Percentiles rank a stretch among this genome's conserved stretches.
phyloP scores from a whole-genome alignment of 2,113 vertebrate genomes.

The Indicator maculatus region DNA sequence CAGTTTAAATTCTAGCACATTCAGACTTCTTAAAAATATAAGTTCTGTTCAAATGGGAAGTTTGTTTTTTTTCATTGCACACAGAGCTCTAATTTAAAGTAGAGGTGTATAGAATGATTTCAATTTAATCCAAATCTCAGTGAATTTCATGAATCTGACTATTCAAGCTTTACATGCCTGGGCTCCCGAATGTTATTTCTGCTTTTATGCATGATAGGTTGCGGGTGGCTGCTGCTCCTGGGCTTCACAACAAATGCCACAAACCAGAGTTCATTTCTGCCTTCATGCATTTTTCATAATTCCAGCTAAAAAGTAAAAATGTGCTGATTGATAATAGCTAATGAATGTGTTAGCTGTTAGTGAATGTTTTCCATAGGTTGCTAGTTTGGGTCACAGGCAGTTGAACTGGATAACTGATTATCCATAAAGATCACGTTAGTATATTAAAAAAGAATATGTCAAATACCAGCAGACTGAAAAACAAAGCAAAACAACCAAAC shows the following conservation, averaged over 20 bases:
- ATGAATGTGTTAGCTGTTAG: conserved; percentile 39
- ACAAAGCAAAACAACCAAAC: not conserved
- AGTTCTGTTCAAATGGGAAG: conserved; percentile 59
- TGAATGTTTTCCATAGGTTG: conserved; percentile 4
- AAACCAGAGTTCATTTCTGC: not conserved
- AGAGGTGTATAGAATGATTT: conserved; percentile 65
- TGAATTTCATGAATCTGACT: conserved; percentile 75
- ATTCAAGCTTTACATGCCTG: conserved; percentile 61
- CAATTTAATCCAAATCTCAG: conserved; percentile 77
- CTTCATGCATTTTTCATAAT: conserved; percentile 56
- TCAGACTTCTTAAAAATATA: conserved; percentile 63
- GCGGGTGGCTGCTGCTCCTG: not conserved
- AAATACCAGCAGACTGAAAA: not conserved
- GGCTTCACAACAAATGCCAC: not conserved
- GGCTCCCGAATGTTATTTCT: conserved; percentile 71
- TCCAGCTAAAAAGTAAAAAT: conserved; percentile 51
- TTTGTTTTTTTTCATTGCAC: conserved; percentile 45
- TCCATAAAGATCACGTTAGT: conserved; percentile 2
- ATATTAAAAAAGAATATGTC: not conserved
- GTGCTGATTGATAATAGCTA: conserved; percentile 61
- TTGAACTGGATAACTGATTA: conserved; percentile 33
- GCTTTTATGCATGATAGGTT: conserved; percentile 50
- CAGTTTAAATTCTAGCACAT: conserved; percentile 64
- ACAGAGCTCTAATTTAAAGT: conserved; percentile 70
- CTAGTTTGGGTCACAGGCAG: not conserved